phyloP scores from a whole-genome alignment of 1,140 invertebrate species.

The Cyphomyrmex costatus region DNA sequence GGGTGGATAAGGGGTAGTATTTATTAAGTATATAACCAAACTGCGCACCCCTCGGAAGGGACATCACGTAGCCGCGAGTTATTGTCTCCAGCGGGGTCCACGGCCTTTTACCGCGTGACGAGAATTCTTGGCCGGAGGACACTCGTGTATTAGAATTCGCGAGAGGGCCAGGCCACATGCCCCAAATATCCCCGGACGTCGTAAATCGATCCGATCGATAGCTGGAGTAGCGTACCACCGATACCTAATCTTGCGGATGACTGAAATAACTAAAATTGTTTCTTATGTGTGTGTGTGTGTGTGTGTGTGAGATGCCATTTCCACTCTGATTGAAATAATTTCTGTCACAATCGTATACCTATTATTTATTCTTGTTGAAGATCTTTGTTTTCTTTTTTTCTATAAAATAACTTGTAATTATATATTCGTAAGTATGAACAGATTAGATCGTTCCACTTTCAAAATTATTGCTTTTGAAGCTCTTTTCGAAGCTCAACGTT shows the following conservation, averaged over 20 bases:
- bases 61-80: slow-evolving; percentile 56
- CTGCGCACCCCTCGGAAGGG: slow-evolving; percentile 10
- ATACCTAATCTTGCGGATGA: slow-evolving; percentile 33
- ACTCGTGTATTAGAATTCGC: slow-evolving; percentile 48
- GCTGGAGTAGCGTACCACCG: neutral
- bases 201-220: slow-evolving; percentile 42
- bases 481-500: neutral
- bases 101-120: slow-evolving; percentile 56
- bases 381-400: neutral
- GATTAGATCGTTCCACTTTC: neutral
- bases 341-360: neutral
- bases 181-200: slow-evolving; percentile 17
- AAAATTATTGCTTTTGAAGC: neutral
- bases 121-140: slow-evolving; percentile 48
- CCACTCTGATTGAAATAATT: neutral
- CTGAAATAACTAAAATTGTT: neutral
- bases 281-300: too few species aligned
- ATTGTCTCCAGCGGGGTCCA: slow-evolving; percentile 55
- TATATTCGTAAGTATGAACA: neutral
- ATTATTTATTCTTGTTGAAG: neutral
- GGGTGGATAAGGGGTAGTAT: slow-evolving; percentile 7
- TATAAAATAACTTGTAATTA: neutral
- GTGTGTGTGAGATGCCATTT: too few species aligned
- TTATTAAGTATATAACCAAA: slow-evolving; percentile 54
- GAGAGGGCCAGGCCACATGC: slow-evolving; percentile 11